Evolutionary conservation across 2,888 invertebrate species (phyloP).

Genomic region (Oscheius sp.): DNA sequence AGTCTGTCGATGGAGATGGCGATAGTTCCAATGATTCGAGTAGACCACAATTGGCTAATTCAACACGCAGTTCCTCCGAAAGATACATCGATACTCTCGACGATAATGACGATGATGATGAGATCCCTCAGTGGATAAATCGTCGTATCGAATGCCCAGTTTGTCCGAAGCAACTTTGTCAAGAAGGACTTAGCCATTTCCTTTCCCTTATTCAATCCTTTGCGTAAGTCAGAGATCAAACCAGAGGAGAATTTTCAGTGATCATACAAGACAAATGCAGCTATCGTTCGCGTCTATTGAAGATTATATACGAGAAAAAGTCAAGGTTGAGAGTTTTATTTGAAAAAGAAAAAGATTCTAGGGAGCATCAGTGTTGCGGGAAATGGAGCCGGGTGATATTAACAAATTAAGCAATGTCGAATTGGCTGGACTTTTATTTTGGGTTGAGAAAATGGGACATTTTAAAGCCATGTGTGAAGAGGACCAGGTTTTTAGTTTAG

Average conservation of each 20-base stretch:
- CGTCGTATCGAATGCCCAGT: not conserved
- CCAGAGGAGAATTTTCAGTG: constrained; percentile 44
- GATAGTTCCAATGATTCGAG: constrained; percentile 13
- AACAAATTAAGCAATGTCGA: constrained; percentile 60
- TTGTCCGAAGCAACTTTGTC: not conserved
- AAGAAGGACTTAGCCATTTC: constrained; percentile 3
- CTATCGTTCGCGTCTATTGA: constrained; percentile 54
- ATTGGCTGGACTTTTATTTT: constrained; percentile 63
- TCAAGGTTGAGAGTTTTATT: constrained; percentile 13
- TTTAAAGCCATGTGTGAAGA: constrained; percentile 44
- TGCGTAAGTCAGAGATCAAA: not conserved
- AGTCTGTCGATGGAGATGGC: constrained; percentile 2
- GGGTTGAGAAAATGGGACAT: constrained; percentile 64
- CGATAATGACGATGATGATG: not conserved
- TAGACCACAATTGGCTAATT: not conserved
- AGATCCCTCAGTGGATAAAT: not conserved
- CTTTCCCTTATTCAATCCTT: not conserved
- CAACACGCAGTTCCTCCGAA: constrained; percentile 8
- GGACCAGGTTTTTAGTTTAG: constrained; percentile 40
- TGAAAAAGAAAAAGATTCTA: not conserved
- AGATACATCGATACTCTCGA: not conserved
- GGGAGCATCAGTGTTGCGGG: constrained; percentile 40
- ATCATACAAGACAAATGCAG: constrained; percentile 61
- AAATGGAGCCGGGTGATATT: constrained; percentile 62
- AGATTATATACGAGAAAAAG: constrained; percentile 49